Conservation (phyloP, 2,797 vertebrate genomes). For the Malacoctenus gilli region DNA sequence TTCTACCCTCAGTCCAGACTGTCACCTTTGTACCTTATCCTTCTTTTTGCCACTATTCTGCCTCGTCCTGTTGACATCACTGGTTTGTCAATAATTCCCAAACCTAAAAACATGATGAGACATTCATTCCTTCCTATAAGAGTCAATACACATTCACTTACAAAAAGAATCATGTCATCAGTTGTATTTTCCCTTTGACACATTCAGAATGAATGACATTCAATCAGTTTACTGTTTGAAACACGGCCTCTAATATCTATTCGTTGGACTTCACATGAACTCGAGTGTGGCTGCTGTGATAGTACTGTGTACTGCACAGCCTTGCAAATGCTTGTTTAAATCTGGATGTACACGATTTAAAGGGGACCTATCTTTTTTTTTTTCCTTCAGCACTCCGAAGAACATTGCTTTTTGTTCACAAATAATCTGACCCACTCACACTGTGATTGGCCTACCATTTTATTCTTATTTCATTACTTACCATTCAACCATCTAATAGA, state of each 20-base stretch:
- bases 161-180: slow-evolving; percentile 32
- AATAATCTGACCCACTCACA: too few relatives aligned
- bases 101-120: slow-evolving; percentile 42
- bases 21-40: slow-evolving; percentile 61
- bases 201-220: slow-evolving; percentile 36
- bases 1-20: slow-evolving; percentile 56
- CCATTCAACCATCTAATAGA: too few relatives aligned
- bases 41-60: slow-evolving; percentile 51
- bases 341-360: slow-evolving; percentile 11
- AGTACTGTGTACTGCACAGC: slow-evolving; percentile 78
- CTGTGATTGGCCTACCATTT: too few relatives aligned
- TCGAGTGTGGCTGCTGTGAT: slow-evolving; percentile 61
- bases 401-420: too few relatives aligned
- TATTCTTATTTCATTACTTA: too few relatives aligned
- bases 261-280: slow-evolving; percentile 25
- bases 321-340: slow-evolving; percentile 32
- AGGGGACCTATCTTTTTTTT: too few relatives aligned
- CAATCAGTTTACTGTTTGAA: slow-evolving; percentile 46
- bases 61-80: slow-evolving; percentile 41
- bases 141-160: slow-evolving; percentile 25
- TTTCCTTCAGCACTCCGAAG: too few relatives aligned
- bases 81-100: slow-evolving; percentile 48
- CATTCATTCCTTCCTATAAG: slow-evolving; percentile 30
- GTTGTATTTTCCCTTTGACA: slow-evolving; percentile 36
- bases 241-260: slow-evolving; percentile 41